phyloP scores from a whole-genome alignment of 1,140 invertebrate genomes.

The Hyposmocoma kahamanoa region DNA sequence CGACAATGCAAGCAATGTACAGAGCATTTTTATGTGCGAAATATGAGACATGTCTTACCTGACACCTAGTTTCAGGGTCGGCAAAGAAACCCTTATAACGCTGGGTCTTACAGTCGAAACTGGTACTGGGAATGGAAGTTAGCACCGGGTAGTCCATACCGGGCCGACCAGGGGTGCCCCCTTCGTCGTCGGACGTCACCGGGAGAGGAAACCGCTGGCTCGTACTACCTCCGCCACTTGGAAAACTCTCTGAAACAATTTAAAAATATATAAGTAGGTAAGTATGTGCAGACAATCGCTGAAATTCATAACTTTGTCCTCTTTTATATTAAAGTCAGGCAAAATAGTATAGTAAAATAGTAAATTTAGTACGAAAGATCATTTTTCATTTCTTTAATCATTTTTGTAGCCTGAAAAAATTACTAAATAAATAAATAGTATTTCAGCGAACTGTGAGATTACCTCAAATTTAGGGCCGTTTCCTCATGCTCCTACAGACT shows the following conservation, averaged over 20 bases:
- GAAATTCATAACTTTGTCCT: neutral
- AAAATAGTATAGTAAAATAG: too few species aligned
- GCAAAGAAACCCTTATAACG: constrained; percentile 93
- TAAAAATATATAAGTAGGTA: constrained; percentile 1
- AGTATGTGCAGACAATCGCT: neutral
- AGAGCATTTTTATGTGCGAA: neutral
- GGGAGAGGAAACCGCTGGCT: constrained; percentile 52
- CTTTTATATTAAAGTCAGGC: too few species aligned
- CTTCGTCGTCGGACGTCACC: constrained; percentile 66
- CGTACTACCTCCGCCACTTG: constrained; percentile 30
- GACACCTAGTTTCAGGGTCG: constrained; percentile 88
- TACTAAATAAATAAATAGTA: too few species aligned
- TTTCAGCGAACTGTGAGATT: too few species aligned
- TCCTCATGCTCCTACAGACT: too few species aligned
- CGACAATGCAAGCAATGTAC: neutral
- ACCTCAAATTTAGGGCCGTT: too few species aligned
- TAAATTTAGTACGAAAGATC: too few species aligned
- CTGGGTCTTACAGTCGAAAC: constrained; percentile 88
- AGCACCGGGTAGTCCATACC: constrained; percentile 89
- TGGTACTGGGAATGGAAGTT: constrained; percentile 83
- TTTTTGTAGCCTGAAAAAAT: too few species aligned
- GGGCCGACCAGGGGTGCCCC: constrained; percentile 83
- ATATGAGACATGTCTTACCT: constrained; percentile 68
- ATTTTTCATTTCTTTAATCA: too few species aligned
- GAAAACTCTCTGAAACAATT: constrained; percentile 29